Evolutionary conservation across 2,113 vertebrate species (phyloP), one percentile per base, ranked within the genome.

Genomic region (Lepisosteus oculatus): DNA sequence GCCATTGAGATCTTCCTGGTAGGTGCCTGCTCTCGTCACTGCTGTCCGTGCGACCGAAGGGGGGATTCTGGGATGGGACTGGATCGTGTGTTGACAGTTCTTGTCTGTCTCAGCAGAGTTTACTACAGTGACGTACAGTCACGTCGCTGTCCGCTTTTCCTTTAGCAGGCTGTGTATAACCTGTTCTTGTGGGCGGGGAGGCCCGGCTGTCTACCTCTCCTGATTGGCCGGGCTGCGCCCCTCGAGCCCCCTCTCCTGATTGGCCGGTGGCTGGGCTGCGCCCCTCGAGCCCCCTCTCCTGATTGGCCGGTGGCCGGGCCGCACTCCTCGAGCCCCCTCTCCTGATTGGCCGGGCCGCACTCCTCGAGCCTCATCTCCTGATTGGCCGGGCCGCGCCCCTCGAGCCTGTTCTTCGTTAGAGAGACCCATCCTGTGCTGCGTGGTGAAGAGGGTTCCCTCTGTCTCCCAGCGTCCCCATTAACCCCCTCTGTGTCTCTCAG

Each of bases 1-100:
- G 92, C 90, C 69, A 92, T 93, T 6, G 92, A 93, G 80, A 93
- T 93, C 56, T 79, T 92, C 42, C 81, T 92, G 89, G 92, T 93
- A 76, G 43, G 79, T 65, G 6, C 29, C 29, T 29, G 29, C 29
- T 29, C 29, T 29, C 29, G 29, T 29, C 29, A 29, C 29, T 29
- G 29, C 29, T 29, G 29, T 29, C 29, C 29, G 29, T 29, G 29
- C 29, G 29, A 29, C 29, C 1, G 1, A 29, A 29, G 29, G 29
- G 29, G 29, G 29, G 29, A 29, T 29, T 29, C 29, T 29, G 29
- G 29, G 29, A 29, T 29, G 29, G 29, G 29, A 29, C 29, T 29
- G 29, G 29, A 29, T 29, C 29, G 29, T 29, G 29, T 29, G 1
- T 29, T 29, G 29, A 29, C 29, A 29, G 29, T 29, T 29, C 29